Base-by-base conservation (phyloP, 2,113 vertebrate genomes). In the Gymnarchus niloticus region DNA sequence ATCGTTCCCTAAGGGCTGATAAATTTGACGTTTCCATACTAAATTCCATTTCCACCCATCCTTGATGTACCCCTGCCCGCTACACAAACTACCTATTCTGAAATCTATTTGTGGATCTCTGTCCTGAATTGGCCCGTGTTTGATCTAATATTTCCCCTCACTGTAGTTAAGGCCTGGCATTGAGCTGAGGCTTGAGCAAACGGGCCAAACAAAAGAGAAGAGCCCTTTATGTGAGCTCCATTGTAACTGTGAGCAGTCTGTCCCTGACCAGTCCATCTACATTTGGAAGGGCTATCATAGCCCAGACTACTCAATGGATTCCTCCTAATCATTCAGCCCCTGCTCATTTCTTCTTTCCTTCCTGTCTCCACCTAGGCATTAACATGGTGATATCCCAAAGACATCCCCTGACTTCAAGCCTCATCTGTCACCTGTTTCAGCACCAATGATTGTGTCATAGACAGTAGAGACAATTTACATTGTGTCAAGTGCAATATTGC, bases 281-380 rank as follows among this genome's bases (percentile, higher is more conserved):
- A 41, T 73, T 73, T 41, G 28, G 25, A 12, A 19, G 33, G 65
- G 14, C 33, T 73, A 19, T 41, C 61, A 37, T 14, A 37, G 61
- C 37, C 14, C 12, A 73, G 33, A 73, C 0, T 10, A 73, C 33
- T 41, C 14, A 73, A 73, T 41, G 33, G 65, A 28, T 33, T 73
- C 65, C 65, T 41, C 65, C 33, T 37, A 17, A 73, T 73, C 65
- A 73, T 33, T 73, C 65, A 73, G 33, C 65, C 65, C 5, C 2
- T 6, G 33, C n/a, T 73, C 33, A 73, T 73, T 73, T 41, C 65
- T 73, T 73, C 28, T 73, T 73, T 73, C 65, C 65, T 73, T 73
- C 65, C 65, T 73, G 65, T 73, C 65, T 73, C 65, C 65, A 73
- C 65, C 33, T 73, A 33, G 65, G 19, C 65, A 73, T 73, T 73